Conservation (phyloP, 2,797 vertebrate genomes). For the Coilia nasus region DNA sequence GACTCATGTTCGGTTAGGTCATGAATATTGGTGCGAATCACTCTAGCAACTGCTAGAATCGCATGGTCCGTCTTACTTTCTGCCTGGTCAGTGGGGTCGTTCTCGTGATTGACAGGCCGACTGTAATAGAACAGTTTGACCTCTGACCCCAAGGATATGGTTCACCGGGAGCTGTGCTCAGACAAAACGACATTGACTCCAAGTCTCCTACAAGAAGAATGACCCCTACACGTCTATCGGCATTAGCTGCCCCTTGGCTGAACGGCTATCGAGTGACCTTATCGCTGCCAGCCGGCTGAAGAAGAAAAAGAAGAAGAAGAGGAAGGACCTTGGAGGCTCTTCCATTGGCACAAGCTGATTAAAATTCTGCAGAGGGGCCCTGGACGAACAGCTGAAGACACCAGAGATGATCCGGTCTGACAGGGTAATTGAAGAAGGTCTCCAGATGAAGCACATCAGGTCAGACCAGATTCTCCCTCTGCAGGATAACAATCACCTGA, state of each 20-base stretch:
- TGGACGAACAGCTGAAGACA: conserved; percentile 44
- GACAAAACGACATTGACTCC: conserved; percentile 47
- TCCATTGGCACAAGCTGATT: conserved; percentile 52
- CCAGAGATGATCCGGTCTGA: conserved; percentile 46
- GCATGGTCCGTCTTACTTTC: conserved; percentile 41
- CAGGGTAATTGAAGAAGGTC: conserved; percentile 58
- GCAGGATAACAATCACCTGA: conserved; percentile 4
- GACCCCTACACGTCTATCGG: conserved; percentile 47
- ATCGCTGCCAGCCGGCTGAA: conserved; percentile 36
- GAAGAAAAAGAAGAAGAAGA: conserved; percentile 25
- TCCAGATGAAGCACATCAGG: conserved; percentile 53
- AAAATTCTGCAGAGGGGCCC: conserved; percentile 54
- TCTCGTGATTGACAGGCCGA: conserved; percentile 56
- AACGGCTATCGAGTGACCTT: conserved; percentile 56
- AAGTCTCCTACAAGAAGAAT: conserved; percentile 48
- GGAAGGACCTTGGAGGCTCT: conserved; percentile 39
- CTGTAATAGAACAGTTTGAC: conserved; percentile 58
- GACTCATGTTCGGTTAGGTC: neutral
- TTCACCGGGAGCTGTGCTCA: conserved; percentile 57
- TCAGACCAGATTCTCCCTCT: neutral
- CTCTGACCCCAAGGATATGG: conserved; percentile 53
- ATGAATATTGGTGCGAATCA: neutral
- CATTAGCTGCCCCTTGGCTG: conserved; percentile 22
- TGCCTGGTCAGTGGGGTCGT: conserved; percentile 56
- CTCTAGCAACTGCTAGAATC: neutral